Evolutionary conservation across 2,888 invertebrate species (phyloP), one percentile per base, ranked within the genome.

Genomic region (Drosophila recens): DNA sequence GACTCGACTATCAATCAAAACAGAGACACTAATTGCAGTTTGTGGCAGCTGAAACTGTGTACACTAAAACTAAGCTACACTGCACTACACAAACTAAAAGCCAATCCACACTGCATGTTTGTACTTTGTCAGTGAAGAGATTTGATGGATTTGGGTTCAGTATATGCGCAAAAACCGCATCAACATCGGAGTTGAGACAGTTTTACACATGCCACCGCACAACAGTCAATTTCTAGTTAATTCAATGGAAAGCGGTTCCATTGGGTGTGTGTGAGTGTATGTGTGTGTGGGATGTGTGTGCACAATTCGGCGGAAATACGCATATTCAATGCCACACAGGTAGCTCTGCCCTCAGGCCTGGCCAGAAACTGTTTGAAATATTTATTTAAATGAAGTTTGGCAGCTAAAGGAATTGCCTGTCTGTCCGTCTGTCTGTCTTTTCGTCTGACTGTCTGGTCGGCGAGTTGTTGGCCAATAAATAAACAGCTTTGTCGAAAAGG

Each of bases 301-400:
- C 40, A 17, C 23, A 45, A 23, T 75, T 75, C 76, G 51, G 13
- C 34, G 80, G 57, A 79, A 36, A 48, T 59, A 67, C 67, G 67
- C 79, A 79, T 79, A 75, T 75, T 17, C 17, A 17, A 81, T 80
- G 71, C 79, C 38, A 34, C n/a, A 76, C 77, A 80, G 77, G 77
- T 77, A 76, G 51, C 42, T 48, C 57, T 13, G 61, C 34, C 52
- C 23, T 43, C 11, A 62, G 65, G 62, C 40, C 51, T 40, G 64
- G 38, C 66, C 40, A 53, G 40, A 69, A 51, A 59, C 48, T 13
- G 34, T 75, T 70, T 62, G 49, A 61, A 75, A 76, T 75, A 79
- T 79, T 69, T 80, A 80, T 80, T 72, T 58, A 75, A 79, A 80
- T 75, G 63, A 61, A 58, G 57, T 57, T 57, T 36, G 57, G 23